Evolutionary conservation across 1,140 invertebrate genomes (phyloP), one percentile per base, ranked within the genome.

Genomic region (Heliconius hewitsoni): DNA sequence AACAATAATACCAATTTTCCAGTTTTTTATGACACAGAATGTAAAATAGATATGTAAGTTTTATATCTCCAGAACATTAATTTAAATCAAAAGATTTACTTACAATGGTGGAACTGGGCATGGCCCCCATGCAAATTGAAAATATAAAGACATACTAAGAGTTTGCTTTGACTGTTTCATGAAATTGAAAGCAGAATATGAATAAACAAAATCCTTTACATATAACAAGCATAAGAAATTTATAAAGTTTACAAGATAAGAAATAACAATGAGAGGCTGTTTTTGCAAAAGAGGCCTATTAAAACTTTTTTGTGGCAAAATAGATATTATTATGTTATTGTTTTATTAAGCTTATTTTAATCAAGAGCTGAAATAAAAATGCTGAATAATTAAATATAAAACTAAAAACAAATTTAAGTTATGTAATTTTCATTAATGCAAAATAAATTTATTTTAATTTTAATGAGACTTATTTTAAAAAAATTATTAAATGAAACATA

Each of bases 21-120:
- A 66, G 23, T 66, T 66, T 66, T 66, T n/a, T 66, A 66, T 16
- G 27, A 66, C 60, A 66, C 23, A 16, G n/a, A 66, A n/a, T 66
- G 23, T 60, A 66, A 27, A 66, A 66, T 66, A 66, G 60, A 27
- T 4, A 66, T 27, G 60, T 66, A 66, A 66, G 27, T 13, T 52
- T 23, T 16, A 66, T 66, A 66, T 27, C 9, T 66, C 0, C 8
- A 13, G n/a, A 30, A 27, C 3, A 1, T 27, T 16, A 6, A 1
- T 5, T 11, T 66, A 66, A 13, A 66, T 66, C 1, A 16, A 6
- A 27, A 1, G 60, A 66, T 23, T 11, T 57, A 57, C 23, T 57
- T 57, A 1, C 50, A 52, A 8, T 19, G 16, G 50, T 5, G 1
- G 8, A 52, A 5, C 16, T 52, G 50, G 16, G 8, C 18, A 18